phyloP scores from a whole-genome alignment of 1,140 invertebrate genomes.

The Drosophila pseudoobscura region DNA sequence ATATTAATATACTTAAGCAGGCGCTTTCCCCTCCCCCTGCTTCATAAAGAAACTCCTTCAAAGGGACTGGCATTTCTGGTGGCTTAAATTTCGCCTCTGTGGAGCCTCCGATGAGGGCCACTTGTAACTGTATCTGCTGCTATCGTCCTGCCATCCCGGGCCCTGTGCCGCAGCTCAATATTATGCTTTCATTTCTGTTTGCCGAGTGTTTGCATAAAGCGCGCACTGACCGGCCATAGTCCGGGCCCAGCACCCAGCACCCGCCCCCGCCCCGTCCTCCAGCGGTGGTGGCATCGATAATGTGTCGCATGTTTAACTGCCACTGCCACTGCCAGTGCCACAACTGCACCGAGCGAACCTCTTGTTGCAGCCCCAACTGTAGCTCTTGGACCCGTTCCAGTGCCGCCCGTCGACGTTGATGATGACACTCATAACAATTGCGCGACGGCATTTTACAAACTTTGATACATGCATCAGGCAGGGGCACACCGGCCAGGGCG shows the following conservation, averaged over 20 bases:
- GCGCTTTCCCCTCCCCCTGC: background rate
- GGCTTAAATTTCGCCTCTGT: too few relatives aligned
- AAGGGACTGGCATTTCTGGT: too few relatives aligned
- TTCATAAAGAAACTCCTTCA: too few relatives aligned
- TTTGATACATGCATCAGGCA: conserved; percentile 64
- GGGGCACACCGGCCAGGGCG: background rate
- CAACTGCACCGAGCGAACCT: too few relatives aligned
- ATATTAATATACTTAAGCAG: background rate
- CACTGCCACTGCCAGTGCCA: conserved; percentile 2
- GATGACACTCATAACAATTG: conserved; percentile 80
- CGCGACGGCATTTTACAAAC: conserved; percentile 79
- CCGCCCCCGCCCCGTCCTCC: background rate
- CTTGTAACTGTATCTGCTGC: conserved; percentile 35
- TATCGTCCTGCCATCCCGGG: background rate
- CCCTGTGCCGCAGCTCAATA: conserved; percentile 47
- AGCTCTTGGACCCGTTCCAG: conserved; percentile 13
- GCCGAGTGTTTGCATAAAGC: conserved; percentile 75
- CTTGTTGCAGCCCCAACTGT: background rate
- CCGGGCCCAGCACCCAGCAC: background rate
- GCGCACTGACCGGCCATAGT: conserved; percentile 57
- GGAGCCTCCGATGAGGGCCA: conserved; percentile 23
- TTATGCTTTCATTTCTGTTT: conserved; percentile 80
- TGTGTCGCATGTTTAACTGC: conserved; percentile 53
- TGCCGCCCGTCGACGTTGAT: conserved; percentile 50
- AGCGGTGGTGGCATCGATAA: conserved; percentile 62